phyloP scores from a whole-genome alignment of 2,113 vertebrate species.

The Pitta sordida region DNA sequence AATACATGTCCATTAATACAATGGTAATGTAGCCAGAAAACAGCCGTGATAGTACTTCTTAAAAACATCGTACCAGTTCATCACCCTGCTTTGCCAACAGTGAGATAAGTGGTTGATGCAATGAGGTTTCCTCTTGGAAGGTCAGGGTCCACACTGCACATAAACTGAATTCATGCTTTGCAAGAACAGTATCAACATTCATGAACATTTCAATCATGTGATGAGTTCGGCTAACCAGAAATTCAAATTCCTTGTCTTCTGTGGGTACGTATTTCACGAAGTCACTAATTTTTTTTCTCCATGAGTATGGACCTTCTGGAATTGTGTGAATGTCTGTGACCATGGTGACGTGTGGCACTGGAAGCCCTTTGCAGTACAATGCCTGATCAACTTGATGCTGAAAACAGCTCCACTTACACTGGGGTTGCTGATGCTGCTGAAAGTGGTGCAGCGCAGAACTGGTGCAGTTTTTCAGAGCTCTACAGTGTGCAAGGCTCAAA shows the following conservation, averaged over 20 bases:
- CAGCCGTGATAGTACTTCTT: background rate
- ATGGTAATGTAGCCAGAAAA: background rate
- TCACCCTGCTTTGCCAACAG: background rate
- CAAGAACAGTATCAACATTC: background rate
- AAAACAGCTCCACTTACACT: background rate
- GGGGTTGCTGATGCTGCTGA: conserved; percentile 9
- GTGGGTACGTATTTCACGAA: background rate
- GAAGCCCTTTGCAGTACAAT: background rate
- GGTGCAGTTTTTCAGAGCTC: conserved; percentile 13
- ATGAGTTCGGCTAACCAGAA: conserved; percentile 7
- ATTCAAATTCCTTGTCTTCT: background rate
- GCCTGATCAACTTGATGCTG: background rate
- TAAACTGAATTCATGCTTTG: background rate
- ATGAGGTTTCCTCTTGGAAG: conserved; percentile 2
- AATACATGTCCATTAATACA: background rate
- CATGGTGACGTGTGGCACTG: background rate
- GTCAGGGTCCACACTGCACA: background rate
- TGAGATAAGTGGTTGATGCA: background rate
- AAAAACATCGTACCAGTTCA: background rate
- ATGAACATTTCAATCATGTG: background rate
- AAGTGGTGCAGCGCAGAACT: background rate
- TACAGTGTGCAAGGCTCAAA: background rate
- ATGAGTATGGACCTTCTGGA: background rate
- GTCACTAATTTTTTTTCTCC: background rate
- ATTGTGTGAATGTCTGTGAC: background rate